These are phyloP conservation scores for Stichopus horrens DNA, from an alignment of 53 echinoderm and acorn worm genomes.

Conservation along the genomic window DNA sequence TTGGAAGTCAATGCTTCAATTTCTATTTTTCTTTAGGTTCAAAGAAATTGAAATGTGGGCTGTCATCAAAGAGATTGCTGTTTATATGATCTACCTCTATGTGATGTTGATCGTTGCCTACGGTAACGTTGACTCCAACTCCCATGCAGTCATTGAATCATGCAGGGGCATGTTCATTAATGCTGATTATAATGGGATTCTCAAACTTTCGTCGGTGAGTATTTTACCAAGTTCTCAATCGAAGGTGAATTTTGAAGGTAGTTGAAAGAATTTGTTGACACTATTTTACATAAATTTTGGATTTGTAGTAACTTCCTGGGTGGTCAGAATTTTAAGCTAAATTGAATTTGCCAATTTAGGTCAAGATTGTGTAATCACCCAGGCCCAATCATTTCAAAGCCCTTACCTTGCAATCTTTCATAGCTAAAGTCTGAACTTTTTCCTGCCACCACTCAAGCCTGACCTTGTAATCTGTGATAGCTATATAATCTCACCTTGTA, in stretches of 20 bases:
- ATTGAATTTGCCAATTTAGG: background rate
- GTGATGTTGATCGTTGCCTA: constrained; percentile 73
- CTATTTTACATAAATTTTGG: no score
- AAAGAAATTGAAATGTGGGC: constrained; percentile 78
- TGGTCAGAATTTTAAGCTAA: background rate
- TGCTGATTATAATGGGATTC: constrained; percentile 73
- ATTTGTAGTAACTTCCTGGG: no score
- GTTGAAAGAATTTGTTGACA: no score
- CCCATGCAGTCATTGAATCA: constrained; percentile 55
- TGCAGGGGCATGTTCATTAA: constrained; percentile 50
- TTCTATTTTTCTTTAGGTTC: constrained; percentile 51
- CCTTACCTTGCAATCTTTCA: no score
- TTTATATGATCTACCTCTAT: constrained; percentile 79
- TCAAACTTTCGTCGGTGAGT: constrained; percentile 41
- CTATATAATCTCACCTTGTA: no score
- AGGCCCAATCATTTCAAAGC: no score
- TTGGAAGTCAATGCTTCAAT: background rate
- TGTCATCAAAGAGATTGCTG: constrained; percentile 68
- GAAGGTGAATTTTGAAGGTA: background rate
- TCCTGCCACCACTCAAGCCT: no score
- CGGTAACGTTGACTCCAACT: constrained; percentile 59
- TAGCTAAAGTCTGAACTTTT: no score
- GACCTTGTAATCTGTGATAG: no score
- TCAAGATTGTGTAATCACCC: background rate
- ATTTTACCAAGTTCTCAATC: background rate